These are phyloP conservation scores for Hypotaenidia philippensis DNA, from an alignment of 2,797 vertebrate species.

Conservation along the genomic window DNA sequence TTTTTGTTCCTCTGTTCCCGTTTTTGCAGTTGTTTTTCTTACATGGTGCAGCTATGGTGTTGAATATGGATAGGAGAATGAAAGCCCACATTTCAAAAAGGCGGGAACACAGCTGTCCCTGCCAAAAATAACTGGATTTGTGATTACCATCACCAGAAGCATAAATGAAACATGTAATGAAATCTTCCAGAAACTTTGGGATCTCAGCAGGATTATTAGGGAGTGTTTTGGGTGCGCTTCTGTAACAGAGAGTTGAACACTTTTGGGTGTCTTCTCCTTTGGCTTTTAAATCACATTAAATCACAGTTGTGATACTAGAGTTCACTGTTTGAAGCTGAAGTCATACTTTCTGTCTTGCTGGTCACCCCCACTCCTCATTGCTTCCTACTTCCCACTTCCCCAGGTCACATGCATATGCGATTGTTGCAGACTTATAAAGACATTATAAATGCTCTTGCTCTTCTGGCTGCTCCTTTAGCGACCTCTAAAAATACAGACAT, in stretches of 20 bases:
- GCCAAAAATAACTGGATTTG: neutral
- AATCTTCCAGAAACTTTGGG: neutral
- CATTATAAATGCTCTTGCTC: neutral
- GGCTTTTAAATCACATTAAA: neutral
- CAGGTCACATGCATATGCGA: fast-evolving
- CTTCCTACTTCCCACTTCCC: neutral
- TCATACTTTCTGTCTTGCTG: neutral
- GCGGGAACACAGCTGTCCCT: neutral
- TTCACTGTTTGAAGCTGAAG: neutral
- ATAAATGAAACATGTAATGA: neutral
- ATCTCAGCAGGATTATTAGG: neutral
- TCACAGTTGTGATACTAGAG: neutral
- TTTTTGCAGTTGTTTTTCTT: neutral
- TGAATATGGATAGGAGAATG: neutral
- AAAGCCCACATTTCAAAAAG: neutral
- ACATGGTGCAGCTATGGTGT: neutral
- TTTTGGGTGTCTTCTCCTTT: neutral
- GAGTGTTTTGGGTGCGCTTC: neutral
- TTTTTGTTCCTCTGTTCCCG: neutral
- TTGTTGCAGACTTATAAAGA: neutral
- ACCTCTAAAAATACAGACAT: neutral
- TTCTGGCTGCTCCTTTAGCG: neutral
- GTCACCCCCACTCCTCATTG: neutral
- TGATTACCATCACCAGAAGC: neutral
- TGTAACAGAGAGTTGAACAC: neutral